These are phyloP conservation scores for Lutraria rhynchaena DNA, from an alignment of 1,140 invertebrate genomes.

Conservation along the genomic window DNA sequence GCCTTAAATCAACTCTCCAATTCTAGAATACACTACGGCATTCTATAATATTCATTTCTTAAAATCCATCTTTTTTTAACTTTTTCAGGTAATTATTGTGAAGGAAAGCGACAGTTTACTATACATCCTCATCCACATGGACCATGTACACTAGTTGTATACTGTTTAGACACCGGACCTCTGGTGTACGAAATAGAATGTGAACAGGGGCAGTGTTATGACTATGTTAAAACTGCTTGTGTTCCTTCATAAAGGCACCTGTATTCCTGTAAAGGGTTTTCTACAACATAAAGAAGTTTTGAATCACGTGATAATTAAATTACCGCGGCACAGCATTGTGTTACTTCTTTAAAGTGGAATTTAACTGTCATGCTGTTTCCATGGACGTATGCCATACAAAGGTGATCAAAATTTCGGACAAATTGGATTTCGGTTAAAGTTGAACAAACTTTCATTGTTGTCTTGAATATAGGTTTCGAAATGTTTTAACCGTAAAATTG, in stretches of 20 bases:
- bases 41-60: too few species aligned
- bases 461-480: too few species aligned
- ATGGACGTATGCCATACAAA: background rate
- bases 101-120: slow-evolving; percentile 32
- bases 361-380: background rate
- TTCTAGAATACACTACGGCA: too few species aligned
- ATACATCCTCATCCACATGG: slow-evolving; percentile 54
- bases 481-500: too few species aligned
- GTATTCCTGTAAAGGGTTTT: too few species aligned
- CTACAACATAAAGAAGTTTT: too few species aligned
- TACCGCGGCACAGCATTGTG: background rate
- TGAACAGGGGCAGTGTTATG: slow-evolving; percentile 45
- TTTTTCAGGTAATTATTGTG: slow-evolving; percentile 50
- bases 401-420: background rate
- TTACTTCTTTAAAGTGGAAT: background rate
- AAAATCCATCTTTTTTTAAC: too few species aligned
- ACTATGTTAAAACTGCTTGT: slow-evolving; percentile 53
- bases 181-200: slow-evolving; percentile 57
- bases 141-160: slow-evolving; percentile 53
- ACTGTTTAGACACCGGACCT: slow-evolving; percentile 47
- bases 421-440: background rate
- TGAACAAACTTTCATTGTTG: too few species aligned
- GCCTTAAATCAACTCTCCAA: too few species aligned
- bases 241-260: slow-evolving; percentile 4
- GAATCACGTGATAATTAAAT: too few species aligned